phyloP scores from a whole-genome alignment of 2,113 vertebrate species.

The Pseudorasbora parva region DNA sequence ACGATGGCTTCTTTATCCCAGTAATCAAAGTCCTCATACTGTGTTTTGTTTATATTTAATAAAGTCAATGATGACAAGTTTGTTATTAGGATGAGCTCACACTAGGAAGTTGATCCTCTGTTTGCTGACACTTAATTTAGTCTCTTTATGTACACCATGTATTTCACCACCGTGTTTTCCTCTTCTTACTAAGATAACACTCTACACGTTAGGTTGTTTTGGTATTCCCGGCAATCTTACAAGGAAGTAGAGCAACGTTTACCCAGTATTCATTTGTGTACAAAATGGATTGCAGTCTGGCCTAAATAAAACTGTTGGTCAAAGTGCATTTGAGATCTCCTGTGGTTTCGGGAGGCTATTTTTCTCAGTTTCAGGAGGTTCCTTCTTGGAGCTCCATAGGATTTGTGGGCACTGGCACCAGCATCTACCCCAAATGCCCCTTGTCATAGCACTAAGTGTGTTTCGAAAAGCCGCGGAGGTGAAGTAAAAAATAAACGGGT shows the following conservation, averaged over 20 bases:
- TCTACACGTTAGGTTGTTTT: not conserved
- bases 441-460: slow-evolving; percentile 61
- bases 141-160: slow-evolving; percentile 1
- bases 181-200: slow-evolving; percentile 7
- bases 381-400: slow-evolving; percentile 13
- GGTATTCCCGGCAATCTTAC: slow-evolving; percentile 3
- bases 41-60: not conserved
- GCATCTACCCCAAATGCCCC: slow-evolving; percentile 53
- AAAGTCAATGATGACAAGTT: not conserved
- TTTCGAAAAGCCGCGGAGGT: slow-evolving; percentile 80
- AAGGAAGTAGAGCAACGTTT: slow-evolving; percentile 53
- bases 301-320: slow-evolving; percentile 32
- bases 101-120: slow-evolving; percentile 14
- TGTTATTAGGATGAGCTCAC: not conserved
- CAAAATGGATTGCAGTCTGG: slow-evolving; percentile 55
- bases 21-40: slow-evolving; percentile 27
- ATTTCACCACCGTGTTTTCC: not conserved
- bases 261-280: slow-evolving; percentile 46
- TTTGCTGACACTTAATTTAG: slow-evolving; percentile 20
- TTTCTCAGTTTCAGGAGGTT: slow-evolving; percentile 48
- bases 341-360: slow-evolving; percentile 66
- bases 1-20: slow-evolving; percentile 32
- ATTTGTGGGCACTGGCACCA: not conserved
- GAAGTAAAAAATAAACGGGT: slow-evolving; percentile 89
- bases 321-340: slow-evolving; percentile 63